Evolutionary conservation across 2,113 vertebrate genomes (phyloP).

Genomic region (Brienomyrus brachyistius): DNA sequence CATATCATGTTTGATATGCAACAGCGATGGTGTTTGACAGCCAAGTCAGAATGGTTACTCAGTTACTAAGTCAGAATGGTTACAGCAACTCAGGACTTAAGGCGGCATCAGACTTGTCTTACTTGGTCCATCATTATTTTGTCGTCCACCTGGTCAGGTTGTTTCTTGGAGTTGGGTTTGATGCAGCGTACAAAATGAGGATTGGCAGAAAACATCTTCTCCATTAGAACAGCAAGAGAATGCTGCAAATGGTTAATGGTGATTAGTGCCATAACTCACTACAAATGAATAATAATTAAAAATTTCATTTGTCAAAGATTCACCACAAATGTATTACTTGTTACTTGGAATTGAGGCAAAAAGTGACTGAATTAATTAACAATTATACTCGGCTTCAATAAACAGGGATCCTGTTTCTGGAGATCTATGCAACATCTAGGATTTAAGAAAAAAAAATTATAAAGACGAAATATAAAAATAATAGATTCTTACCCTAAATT

Average conservation of each 20-base stretch:
- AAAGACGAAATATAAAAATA: not conserved
- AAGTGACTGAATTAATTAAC: not conserved
- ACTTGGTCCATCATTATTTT: constrained; percentile 62
- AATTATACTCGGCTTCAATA: not conserved
- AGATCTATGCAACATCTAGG: not conserved
- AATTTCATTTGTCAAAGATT: not conserved
- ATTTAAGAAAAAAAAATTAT: not conserved
- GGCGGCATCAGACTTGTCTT: constrained; percentile 12
- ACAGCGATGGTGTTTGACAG: not conserved
- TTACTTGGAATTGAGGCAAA: not conserved
- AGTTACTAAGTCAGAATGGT: not conserved
- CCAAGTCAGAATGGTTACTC: not conserved
- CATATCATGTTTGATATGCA: not conserved
- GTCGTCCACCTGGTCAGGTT: constrained; percentile 49
- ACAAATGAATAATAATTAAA: not conserved
- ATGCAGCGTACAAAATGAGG: constrained; percentile 67
- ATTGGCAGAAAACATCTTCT: constrained; percentile 62
- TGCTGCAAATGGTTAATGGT: constrained; percentile 42
- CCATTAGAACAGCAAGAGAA: constrained; percentile 65
- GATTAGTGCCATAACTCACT: not conserved
- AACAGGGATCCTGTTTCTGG: not conserved
- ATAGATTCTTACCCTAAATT: constrained; percentile 58
- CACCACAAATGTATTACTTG: not conserved
- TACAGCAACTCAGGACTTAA: not conserved
- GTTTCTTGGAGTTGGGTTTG: constrained; percentile 62